Percentiles rank a stretch among this genome's conserved stretches.
These are phyloP conservation scores for Flexamia atlantica DNA, from an alignment of 2,888 invertebrate species.

Conservation along the genomic window DNA sequence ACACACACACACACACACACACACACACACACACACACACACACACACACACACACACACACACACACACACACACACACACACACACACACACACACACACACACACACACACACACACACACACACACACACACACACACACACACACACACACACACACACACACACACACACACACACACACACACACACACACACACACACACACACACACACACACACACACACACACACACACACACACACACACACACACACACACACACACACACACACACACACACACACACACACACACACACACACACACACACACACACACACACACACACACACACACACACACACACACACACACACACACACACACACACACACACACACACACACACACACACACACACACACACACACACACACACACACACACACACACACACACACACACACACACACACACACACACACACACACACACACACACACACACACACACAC, in stretches of 20 bases:
- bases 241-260: slow-evolving; percentile 9
- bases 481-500: slow-evolving; percentile 9
- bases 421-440: slow-evolving; percentile 9
- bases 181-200: background rate
- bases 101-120: slow-evolving; percentile 52
- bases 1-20: slow-evolving; percentile 52
- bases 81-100: slow-evolving; percentile 28
- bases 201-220: slow-evolving; percentile 9
- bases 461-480: slow-evolving; percentile 9
- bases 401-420: slow-evolving; percentile 9
- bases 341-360: slow-evolving; percentile 9
- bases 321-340: slow-evolving; percentile 9
- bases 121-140: slow-evolving; percentile 39
- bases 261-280: slow-evolving; percentile 9
- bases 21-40: slow-evolving; percentile 52
- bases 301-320: slow-evolving; percentile 9
- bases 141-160: slow-evolving; percentile 29
- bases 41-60: slow-evolving; percentile 34
- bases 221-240: slow-evolving; percentile 9
- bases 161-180: slow-evolving; percentile 21
- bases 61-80: slow-evolving; percentile 50
- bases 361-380: slow-evolving; percentile 9
- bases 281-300: slow-evolving; percentile 9
- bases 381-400: slow-evolving; percentile 9
- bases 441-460: slow-evolving; percentile 9